A percentile compares a stretch with the other conserved stretches of the same genome.
Conservation (phyloP, 2,888 invertebrate species). For the Allacma fusca region DNA sequence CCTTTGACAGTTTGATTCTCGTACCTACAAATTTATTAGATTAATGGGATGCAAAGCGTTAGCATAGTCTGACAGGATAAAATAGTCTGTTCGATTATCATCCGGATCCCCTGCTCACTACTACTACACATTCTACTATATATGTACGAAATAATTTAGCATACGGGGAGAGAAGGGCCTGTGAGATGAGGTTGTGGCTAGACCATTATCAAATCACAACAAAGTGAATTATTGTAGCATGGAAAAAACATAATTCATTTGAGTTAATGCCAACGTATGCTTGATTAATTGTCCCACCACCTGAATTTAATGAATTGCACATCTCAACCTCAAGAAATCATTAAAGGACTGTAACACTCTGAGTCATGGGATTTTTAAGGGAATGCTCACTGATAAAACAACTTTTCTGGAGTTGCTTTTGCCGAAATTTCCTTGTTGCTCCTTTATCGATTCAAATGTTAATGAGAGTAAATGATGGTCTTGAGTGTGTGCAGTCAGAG, state of each 20-base stretch:
- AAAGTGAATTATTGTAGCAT: not conserved
- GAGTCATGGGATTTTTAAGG: too few species aligned
- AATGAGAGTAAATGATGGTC: slow-evolving; percentile 3
- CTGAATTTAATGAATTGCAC: too few species aligned
- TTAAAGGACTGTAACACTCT: too few species aligned
- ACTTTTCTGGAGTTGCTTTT: not conserved
- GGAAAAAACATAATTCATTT: not conserved
- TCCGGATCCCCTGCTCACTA: too few species aligned
- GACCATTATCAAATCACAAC: not conserved
- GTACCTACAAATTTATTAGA: slow-evolving; percentile 10
- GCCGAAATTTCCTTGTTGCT: not conserved
- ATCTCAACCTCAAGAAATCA: too few species aligned
- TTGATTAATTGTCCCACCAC: not conserved
- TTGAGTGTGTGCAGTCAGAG: too few species aligned
- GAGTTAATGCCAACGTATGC: not conserved
- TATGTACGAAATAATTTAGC: too few species aligned
- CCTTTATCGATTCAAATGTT: not conserved
- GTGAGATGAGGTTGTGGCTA: not conserved
- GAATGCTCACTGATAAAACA: not conserved
- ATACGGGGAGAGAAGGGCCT: not conserved
- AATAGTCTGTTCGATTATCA: not conserved
- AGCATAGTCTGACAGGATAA: not conserved
- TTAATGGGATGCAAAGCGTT: not conserved
- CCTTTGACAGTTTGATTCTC: not conserved
- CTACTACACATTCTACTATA: too few species aligned